These are phyloP conservation scores for Plusia festucae DNA, from an alignment of 2,888 invertebrate species.

Conservation along the genomic window DNA sequence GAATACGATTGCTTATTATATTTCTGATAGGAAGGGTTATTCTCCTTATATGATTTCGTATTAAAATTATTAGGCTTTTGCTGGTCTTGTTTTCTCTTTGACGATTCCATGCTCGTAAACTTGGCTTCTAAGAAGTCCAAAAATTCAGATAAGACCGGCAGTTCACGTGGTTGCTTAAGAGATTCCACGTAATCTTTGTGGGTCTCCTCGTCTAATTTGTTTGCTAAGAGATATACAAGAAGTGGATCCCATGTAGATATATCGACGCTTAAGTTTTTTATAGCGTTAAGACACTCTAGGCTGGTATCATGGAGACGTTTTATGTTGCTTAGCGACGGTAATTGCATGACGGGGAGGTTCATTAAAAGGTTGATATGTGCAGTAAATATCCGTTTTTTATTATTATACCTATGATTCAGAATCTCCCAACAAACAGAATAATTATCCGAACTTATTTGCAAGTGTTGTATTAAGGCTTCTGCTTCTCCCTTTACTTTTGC, in stretches of 20 bases:
- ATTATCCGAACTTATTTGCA: background rate
- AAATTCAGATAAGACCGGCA: background rate
- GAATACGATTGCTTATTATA: too few species aligned
- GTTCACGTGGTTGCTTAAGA: constrained; percentile 5
- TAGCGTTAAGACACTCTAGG: too few species aligned
- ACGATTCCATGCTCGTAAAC: constrained; percentile 8
- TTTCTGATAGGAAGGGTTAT: background rate
- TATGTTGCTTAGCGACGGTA: too few species aligned
- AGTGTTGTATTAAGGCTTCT: background rate
- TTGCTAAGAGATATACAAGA: too few species aligned
- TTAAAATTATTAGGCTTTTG: constrained; percentile 5
- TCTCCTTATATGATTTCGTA: background rate
- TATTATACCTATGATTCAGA: background rate
- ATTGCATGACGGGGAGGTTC: background rate
- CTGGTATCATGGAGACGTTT: background rate
- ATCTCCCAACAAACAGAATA: background rate
- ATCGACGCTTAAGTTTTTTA: too few species aligned
- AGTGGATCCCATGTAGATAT: too few species aligned
- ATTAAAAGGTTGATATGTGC: background rate
- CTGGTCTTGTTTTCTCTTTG: constrained; percentile 1
- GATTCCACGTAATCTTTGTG: background rate
- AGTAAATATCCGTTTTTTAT: background rate
- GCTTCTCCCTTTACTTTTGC: background rate
- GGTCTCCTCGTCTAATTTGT: too few species aligned
- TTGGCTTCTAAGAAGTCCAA: background rate